These are phyloP conservation scores for Chionoecetes opilio DNA, from an alignment of 1,140 invertebrate genomes.

Conservation along the genomic window DNA sequence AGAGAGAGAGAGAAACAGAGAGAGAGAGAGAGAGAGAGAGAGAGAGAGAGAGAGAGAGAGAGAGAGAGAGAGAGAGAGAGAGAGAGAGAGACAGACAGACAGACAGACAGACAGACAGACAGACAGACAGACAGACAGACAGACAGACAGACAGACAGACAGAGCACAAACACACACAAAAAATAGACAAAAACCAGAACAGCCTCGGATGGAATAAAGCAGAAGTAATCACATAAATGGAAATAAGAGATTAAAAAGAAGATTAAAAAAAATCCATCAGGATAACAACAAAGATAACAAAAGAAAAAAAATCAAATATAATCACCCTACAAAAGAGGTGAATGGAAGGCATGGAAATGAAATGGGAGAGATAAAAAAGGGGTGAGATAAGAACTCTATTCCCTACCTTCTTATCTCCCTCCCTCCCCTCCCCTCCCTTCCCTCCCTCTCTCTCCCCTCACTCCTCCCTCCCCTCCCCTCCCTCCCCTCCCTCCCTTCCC, in stretches of 20 bases:
- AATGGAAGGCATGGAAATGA: not conserved
- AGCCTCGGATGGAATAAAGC: no score
- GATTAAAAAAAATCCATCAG: no score
- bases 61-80: not conserved
- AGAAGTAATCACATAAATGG: no score
- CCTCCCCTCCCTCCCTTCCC: no score
- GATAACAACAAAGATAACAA: no score
- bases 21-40: not conserved
- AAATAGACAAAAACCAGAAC: not conserved
- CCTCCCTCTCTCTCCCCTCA: not conserved
- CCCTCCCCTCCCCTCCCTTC: not conserved
- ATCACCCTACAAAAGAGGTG: slow-evolving; percentile 7
- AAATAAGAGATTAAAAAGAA: no score
- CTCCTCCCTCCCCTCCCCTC: not conserved
- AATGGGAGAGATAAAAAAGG: not conserved
- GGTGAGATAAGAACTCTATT: not conserved
- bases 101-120: no score
- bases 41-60: not conserved
- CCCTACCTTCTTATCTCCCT: not conserved
- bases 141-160: not conserved
- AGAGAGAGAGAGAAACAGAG: not conserved
- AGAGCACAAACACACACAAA: not conserved
- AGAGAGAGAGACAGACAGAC: not conserved
- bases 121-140: not conserved
- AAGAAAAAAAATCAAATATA: not conserved